Percentiles rank a stretch among this genome's conserved stretches.
Evolutionary conservation across 1,140 invertebrate species (phyloP).

Genomic region (Branchinecta lindahli): DNA sequence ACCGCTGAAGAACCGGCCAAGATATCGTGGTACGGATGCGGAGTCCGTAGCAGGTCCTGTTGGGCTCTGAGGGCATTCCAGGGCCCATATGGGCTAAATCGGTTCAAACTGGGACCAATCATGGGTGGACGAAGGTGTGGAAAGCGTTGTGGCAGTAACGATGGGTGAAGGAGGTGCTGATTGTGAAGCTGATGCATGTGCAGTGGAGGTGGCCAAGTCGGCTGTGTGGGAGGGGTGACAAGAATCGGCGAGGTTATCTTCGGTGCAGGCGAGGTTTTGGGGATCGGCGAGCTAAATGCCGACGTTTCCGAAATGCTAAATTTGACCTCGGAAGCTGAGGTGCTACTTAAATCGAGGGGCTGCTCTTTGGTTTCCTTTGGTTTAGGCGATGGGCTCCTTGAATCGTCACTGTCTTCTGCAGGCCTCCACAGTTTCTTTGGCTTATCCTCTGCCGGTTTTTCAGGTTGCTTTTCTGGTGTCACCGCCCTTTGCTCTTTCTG

Average conservation of each 20-base stretch:
- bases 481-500: constrained; percentile 12
- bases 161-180: constrained; percentile 16
- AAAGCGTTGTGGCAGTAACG: background rate
- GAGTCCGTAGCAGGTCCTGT: background rate
- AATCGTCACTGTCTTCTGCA: constrained; percentile 11
- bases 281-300: background rate
- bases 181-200: constrained; percentile 24
- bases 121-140: background rate
- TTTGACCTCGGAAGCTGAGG: background rate
- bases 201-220: constrained; percentile 20
- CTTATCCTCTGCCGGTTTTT: background rate
- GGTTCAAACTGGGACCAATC: background rate
- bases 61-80: background rate
- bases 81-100: background rate
- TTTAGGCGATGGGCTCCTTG: constrained; percentile 11
- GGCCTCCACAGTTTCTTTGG: constrained; percentile 12
- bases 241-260: background rate
- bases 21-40: background rate
- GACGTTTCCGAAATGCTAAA: background rate
- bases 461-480: background rate
- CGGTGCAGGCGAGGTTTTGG: background rate
- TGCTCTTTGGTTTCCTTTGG: constrained; percentile 9
- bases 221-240: background rate
- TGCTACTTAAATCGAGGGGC: constrained; percentile 12
- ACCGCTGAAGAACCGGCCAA: background rate